Evolutionary conservation across 2,797 vertebrate genomes (phyloP).

Genomic region (Rhinoraja longicauda): DNA sequence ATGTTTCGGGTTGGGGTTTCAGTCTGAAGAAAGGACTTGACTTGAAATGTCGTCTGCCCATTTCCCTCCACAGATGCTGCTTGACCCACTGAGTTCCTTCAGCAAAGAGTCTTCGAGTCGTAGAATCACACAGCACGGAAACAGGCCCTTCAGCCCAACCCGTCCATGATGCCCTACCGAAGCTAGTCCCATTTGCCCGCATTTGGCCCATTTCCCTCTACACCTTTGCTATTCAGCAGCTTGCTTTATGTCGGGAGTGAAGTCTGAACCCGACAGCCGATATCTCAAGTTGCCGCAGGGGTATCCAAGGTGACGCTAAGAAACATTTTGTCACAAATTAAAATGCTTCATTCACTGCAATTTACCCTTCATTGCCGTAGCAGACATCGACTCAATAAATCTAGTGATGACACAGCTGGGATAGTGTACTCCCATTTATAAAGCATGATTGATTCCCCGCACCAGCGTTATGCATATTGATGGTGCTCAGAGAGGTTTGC

Average conservation of each 20-base stretch:
- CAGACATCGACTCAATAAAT: neutral
- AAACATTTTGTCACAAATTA: neutral
- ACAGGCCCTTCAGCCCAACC: too few species aligned
- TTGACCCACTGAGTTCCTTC: too few species aligned
- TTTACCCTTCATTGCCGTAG: neutral
- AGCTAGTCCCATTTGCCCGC: too few species aligned
- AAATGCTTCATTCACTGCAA: neutral
- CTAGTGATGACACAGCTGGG: neutral
- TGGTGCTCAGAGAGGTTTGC: neutral
- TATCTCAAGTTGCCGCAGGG: neutral
- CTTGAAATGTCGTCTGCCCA: too few species aligned
- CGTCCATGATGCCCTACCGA: too few species aligned
- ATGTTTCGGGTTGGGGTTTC: too few species aligned
- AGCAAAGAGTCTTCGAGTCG: too few species aligned
- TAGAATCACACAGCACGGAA: too few species aligned
- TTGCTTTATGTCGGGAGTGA: neutral
- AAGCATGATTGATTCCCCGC: slow-evolving; percentile 1
- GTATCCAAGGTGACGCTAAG: neutral
- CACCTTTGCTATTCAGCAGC: too few species aligned
- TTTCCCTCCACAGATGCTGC: too few species aligned
- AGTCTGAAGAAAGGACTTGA: too few species aligned
- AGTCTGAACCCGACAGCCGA: neutral
- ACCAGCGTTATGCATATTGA: neutral
- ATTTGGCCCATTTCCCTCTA: too few species aligned
- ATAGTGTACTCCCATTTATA: neutral